A percentile compares a stretch with the other conserved stretches of the same genome.
These are phyloP conservation scores for Dione vanillae DNA, from an alignment of 2,888 invertebrate species.

Conservation along the genomic window DNA sequence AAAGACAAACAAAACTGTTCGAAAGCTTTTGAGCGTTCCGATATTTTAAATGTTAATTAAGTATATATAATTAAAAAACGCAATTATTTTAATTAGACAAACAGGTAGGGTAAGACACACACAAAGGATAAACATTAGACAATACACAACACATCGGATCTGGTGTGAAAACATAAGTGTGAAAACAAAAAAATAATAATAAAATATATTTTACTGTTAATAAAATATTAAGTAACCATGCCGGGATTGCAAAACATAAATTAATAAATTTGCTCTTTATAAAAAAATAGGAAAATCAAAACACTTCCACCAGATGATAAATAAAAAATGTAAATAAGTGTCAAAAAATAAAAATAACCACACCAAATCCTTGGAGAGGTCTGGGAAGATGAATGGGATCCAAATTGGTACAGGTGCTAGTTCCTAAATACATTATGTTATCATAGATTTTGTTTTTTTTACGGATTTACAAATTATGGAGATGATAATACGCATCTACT, in stretches of 20 bases:
- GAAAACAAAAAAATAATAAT: conserved; percentile 63
- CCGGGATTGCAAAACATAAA: conserved; percentile 76
- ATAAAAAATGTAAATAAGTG: conserved; percentile 68
- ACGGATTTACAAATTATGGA: conserved; percentile 71
- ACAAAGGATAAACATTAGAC: conserved; percentile 95
- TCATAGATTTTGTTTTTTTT: conserved; percentile 48
- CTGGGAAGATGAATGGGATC: conserved; percentile 79
- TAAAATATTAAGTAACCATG: conserved; percentile 72
- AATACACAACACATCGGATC: conserved; percentile 91
- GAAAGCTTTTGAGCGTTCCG: conserved; percentile 77
- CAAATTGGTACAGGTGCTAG: conserved; percentile 76
- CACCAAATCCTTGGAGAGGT: conserved; percentile 84
- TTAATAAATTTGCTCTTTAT: conserved; percentile 71
- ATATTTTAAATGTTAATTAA: conserved; percentile 57
- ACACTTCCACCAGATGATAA: conserved; percentile 83
- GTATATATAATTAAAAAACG: conserved; percentile 66
- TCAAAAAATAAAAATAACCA: conserved; percentile 80
- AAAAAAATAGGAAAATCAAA: conserved; percentile 83
- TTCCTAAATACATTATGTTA: conserved; percentile 64
- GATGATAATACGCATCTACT: conserved; percentile 77
- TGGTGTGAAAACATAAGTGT: conserved; percentile 80
- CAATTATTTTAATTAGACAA: conserved; percentile 79
- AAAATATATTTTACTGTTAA: conserved; percentile 58
- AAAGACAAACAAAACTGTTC: conserved; percentile 82
- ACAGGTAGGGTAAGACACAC: conserved; percentile 91